Evolutionary conservation across 1,140 invertebrate genomes (phyloP), one percentile per base, ranked within the genome.

Genomic region (Hetaerina americana): DNA sequence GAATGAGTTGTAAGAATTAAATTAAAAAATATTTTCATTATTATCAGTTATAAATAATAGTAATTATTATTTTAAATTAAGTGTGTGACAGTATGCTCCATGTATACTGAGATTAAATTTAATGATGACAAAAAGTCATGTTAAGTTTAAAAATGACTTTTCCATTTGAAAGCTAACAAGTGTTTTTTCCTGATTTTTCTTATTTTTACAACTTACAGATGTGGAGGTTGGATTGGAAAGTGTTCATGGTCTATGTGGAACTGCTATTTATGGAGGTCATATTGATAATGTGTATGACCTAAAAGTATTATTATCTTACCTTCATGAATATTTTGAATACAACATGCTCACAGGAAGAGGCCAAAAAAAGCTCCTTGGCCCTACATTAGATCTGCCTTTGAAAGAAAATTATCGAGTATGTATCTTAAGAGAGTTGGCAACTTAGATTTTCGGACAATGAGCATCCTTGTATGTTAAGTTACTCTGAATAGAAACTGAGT

Each of bases 241-340:
- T 73, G 82, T 96, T 49, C 89, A 89, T 75, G 93, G 94, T 6
- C 80, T 97, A 5, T 87, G 90, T 77, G 89, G 92, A 76, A 86
- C 89, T 70, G 90, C 92, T 0, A 89, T 96, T 71, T 97, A 96
- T 78, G 95, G 95, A 0, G 95, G 95, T 0, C 81, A 93, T 66
- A 85, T 97, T 6, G 93, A 96, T 78, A 93, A 94, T 76, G 78
- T 83, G 6, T 89, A 90, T 78, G 95, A 97, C 81, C 79, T 87
- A 70, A 81, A 86, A 66, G 89, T 94, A 1, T 78, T 97, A 26
- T 80, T 84, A 12, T 87, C 89, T 0, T 95, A 95, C 78, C 78
- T 96, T 0, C 78, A 82, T n/a, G 84, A 89, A 49, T 90, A 90
- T 76, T 95, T 95, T 57, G 40, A 57, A 57, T 18, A 57, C 10